These are phyloP conservation scores for Lepidurus couesii DNA, from an alignment of 1,140 invertebrate genomes.

Conservation along the genomic window DNA sequence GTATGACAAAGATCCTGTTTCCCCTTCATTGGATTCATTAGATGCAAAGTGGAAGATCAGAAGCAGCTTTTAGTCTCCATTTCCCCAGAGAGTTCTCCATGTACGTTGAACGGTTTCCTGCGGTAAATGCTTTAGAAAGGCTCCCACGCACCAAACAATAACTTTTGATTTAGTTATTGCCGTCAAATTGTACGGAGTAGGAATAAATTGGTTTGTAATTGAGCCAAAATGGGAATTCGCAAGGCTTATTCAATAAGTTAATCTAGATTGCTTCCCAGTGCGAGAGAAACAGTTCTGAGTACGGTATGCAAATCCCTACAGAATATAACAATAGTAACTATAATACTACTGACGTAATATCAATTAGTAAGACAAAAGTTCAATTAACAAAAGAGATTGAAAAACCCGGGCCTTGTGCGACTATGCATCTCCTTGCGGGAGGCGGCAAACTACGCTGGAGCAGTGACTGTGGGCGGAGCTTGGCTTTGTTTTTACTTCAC, in stretches of 20 bases:
- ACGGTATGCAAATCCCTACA: too few relatives aligned
- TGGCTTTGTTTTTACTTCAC: too few relatives aligned
- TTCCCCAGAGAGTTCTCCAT: neutral
- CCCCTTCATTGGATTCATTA: slow-evolving; percentile 21
- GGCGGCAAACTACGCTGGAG: too few relatives aligned
- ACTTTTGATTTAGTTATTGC: neutral
- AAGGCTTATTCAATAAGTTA: neutral
- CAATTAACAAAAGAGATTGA: too few relatives aligned
- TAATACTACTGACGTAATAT: too few relatives aligned
- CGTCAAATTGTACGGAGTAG: neutral
- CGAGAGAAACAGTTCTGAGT: too few relatives aligned
- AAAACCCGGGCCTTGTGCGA: too few relatives aligned
- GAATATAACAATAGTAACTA: too few relatives aligned
- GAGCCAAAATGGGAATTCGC: neutral
- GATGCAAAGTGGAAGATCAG: slow-evolving; percentile 17
- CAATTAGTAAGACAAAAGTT: too few relatives aligned
- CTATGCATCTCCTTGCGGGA: too few relatives aligned
- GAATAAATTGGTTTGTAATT: neutral
- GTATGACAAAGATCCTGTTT: slow-evolving; percentile 22
- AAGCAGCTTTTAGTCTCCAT: neutral
- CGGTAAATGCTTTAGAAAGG: neutral
- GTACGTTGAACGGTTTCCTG: neutral
- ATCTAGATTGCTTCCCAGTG: too few relatives aligned
- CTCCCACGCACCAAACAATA: neutral
- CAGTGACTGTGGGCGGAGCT: too few relatives aligned